phyloP scores from a whole-genome alignment of 2,888 invertebrate genomes.

The Hypsopygia costalis region DNA sequence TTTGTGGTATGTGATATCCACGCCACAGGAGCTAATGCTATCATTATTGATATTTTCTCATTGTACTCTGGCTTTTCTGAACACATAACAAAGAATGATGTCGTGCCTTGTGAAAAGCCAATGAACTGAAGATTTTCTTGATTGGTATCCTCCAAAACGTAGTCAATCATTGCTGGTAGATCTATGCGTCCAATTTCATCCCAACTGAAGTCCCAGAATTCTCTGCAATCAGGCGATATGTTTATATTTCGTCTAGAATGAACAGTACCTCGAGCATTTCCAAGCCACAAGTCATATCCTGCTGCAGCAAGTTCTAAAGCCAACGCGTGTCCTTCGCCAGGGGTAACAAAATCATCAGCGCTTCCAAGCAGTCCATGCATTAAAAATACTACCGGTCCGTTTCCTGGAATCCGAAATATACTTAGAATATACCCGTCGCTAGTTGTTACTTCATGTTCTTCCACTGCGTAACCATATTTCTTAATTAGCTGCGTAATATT shows the following conservation, averaged over 20 bases:
- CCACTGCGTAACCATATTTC: background rate
- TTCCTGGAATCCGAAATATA: slow-evolving; percentile 3
- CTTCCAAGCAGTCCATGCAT: slow-evolving; percentile 1
- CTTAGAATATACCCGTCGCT: background rate
- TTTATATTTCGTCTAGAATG: background rate
- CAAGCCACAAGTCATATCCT: slow-evolving; percentile 13
- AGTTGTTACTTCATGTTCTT: background rate
- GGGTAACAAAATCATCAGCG: background rate
- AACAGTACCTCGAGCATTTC: slow-evolving; percentile 13
- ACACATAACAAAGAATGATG: slow-evolving; percentile 1
- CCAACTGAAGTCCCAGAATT: slow-evolving; percentile 64
- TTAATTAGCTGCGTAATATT: no score
- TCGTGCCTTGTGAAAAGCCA: slow-evolving; percentile 2
- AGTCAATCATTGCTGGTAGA: slow-evolving; percentile 83
- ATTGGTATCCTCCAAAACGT: slow-evolving; percentile 41
- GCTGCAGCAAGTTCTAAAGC: background rate
- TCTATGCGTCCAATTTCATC: slow-evolving; percentile 84
- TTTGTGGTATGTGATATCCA: background rate
- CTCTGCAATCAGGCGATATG: slow-evolving; percentile 1
- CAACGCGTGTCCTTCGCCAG: background rate
- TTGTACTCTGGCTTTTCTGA: slow-evolving; percentile 17
- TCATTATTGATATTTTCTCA: slow-evolving; percentile 14
- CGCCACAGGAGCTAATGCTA: slow-evolving; percentile 1
- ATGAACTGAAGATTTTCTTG: slow-evolving; percentile 1
- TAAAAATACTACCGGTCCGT: background rate